Conservation (phyloP, 2,888 invertebrate genomes). For the Cetonia aurata region DNA sequence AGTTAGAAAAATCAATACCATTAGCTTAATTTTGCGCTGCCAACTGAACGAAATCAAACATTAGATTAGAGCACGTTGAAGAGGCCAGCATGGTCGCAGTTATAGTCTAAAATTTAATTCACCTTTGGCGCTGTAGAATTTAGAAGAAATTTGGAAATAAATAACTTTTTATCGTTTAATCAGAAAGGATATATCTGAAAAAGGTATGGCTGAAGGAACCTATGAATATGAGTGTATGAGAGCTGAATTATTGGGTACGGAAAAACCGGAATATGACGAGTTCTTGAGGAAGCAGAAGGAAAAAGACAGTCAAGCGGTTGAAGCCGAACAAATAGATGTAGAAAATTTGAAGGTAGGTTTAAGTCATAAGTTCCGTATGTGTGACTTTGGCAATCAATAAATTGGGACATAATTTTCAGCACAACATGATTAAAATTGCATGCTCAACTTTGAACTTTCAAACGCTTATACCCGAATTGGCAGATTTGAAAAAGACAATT, state of each 20-base stretch:
- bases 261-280: conserved; percentile 76
- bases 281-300: conserved; percentile 72
- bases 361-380: too few relatives aligned
- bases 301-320: conserved; percentile 63
- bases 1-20: conserved; percentile 18
- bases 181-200: conserved; percentile 42
- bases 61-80: conserved; percentile 3
- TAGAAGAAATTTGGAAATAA: background rate
- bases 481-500: too few relatives aligned
- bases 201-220: conserved; percentile 73
- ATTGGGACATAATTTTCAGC: too few relatives aligned
- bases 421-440: background rate
- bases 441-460: background rate
- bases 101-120: conserved; percentile 1
- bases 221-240: conserved; percentile 84
- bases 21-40: background rate
- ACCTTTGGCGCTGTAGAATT: background rate
- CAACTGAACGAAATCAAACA: conserved; percentile 2
- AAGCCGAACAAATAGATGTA: conserved; percentile 70
- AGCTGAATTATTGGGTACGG: conserved; percentile 81
- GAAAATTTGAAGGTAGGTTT: conserved; percentile 66
- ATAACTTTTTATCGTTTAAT: background rate
- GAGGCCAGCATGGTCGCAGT: conserved; percentile 1
- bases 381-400: too few relatives aligned
- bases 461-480: too few relatives aligned